These are phyloP conservation scores for Pelusios castaneus DNA, from an alignment of 2,113 vertebrate species.

Conservation along the genomic window DNA sequence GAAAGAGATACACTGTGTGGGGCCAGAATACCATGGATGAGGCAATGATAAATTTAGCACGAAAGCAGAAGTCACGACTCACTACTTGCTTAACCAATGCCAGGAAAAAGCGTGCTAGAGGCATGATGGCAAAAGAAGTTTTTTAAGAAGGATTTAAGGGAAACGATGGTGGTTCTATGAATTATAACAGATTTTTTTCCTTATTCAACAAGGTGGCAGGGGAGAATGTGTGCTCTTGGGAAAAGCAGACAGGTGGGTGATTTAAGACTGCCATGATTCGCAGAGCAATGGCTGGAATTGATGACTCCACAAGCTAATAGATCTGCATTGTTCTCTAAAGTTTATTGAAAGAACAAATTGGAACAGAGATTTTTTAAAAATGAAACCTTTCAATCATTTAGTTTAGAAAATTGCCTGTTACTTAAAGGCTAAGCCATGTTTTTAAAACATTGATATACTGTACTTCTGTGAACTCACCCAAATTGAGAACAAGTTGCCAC, in stretches of 20 bases:
- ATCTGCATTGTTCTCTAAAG: background rate
- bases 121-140: background rate
- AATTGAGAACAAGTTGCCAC: background rate
- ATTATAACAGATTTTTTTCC: background rate
- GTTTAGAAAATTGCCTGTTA: background rate
- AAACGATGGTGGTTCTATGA: background rate
- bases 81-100: rapidly evolving
- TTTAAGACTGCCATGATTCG: background rate
- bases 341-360: background rate
- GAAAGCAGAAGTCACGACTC: rapidly evolving
- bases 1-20: rapidly evolving
- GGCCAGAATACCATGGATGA: background rate
- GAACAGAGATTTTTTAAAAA: background rate
- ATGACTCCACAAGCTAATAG: background rate
- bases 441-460: rapidly evolving
- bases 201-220: rapidly evolving
- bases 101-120: background rate
- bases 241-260: background rate
- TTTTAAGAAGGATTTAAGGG: background rate
- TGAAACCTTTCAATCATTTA: background rate
- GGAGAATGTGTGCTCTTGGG: background rate
- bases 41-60: rapidly evolving
- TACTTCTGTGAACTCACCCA: rapidly evolving
- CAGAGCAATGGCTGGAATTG: background rate
- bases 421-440: background rate